A percentile compares a stretch with the other conserved stretches of the same genome.
Conservation (phyloP, 2,888 invertebrate species). For the Himalopsyche tibetana region DNA sequence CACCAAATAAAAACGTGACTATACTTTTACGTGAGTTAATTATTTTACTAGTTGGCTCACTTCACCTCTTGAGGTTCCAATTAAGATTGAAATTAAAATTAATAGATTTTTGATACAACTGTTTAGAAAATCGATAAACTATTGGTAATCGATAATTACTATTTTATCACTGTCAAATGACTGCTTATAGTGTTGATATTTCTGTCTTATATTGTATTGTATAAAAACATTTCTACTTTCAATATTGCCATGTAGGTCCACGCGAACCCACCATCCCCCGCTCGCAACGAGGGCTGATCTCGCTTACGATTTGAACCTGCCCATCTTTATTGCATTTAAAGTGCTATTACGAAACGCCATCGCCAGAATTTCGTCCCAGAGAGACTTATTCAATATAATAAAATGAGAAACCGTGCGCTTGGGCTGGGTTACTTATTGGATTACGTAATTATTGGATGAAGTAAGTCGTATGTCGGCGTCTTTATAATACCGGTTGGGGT, state of each 20-base stretch:
- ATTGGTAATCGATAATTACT: no score
- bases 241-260: background rate
- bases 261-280: background rate
- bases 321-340: conserved; percentile 49
- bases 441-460: conserved; percentile 39
- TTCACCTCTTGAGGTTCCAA: no score
- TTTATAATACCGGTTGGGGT: background rate
- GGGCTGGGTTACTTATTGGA: conserved; percentile 48
- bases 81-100: no score
- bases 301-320: conserved; percentile 45
- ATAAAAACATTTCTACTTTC: background rate
- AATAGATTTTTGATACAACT: no score
- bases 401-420: conserved; percentile 27
- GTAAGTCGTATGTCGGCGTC: conserved; percentile 21
- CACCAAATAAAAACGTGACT: no score
- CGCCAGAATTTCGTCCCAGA: conserved; percentile 23
- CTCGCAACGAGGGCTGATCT: conserved; percentile 15
- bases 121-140: no score
- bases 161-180: no score
- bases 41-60: no score
- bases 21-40: no score
- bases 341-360: conserved; percentile 46
- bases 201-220: no score
- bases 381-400: conserved; percentile 47
- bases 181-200: no score